Conservation (phyloP, 2,113 vertebrate species). For the Corydoras maculifer region DNA sequence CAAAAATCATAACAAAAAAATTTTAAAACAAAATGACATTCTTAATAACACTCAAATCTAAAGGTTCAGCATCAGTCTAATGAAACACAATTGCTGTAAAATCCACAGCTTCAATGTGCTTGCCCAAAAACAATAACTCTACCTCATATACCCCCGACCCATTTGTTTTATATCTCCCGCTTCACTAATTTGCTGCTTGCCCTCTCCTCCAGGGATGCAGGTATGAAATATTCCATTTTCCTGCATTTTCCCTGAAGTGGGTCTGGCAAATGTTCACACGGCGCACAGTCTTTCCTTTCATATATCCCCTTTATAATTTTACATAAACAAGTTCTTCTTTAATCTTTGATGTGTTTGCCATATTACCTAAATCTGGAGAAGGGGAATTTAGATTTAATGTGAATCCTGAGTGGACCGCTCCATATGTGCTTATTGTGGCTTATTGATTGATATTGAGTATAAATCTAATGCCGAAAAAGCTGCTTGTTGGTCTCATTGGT, state of each 20-base stretch:
- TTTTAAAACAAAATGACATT: too few relatives aligned
- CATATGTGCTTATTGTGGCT: slow-evolving; percentile 27
- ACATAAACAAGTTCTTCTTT: slow-evolving; percentile 61
- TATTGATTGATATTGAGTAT: too few relatives aligned
- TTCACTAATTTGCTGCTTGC: slow-evolving; percentile 47
- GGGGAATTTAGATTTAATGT: slow-evolving; percentile 55
- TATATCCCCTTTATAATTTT: slow-evolving; percentile 48
- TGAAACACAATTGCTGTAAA: slow-evolving; percentile 12
- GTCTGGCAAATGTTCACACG: slow-evolving; percentile 67
- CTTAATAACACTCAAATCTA: too few relatives aligned
- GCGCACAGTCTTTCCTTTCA: slow-evolving; percentile 62
- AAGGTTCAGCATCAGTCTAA: too few relatives aligned
- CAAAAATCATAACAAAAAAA: too few relatives aligned
- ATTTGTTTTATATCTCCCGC: slow-evolving; percentile 55
- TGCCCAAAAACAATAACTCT: slow-evolving; percentile 40
- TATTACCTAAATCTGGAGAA: slow-evolving; percentile 68
- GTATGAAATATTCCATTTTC: slow-evolving; percentile 74
- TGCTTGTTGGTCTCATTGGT: too few relatives aligned
- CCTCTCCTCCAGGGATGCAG: slow-evolving; percentile 66
- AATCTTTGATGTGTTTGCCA: slow-evolving; percentile 66
- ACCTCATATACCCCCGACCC: slow-evolving; percentile 30
- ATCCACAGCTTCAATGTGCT: slow-evolving; percentile 22
- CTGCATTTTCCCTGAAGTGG: slow-evolving; percentile 70
- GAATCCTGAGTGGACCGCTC: slow-evolving; percentile 48
- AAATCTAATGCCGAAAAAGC: too few relatives aligned